Percentiles rank a stretch among this genome's conserved stretches.
Evolutionary conservation across 2,113 vertebrate species (phyloP).

Genomic region (Passer domesticus): DNA sequence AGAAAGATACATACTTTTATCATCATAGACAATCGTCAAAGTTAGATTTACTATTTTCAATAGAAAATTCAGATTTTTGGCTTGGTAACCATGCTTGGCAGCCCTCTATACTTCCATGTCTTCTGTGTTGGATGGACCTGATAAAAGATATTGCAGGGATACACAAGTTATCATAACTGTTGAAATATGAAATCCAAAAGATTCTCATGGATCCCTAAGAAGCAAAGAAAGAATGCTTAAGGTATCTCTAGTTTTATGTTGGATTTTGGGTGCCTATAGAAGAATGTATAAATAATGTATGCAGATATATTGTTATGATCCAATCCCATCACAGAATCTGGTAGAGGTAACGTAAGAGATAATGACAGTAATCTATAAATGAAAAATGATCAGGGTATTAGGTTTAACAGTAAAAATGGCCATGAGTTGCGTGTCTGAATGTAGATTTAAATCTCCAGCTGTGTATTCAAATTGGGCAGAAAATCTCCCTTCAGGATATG

Average conservation of each 20-base stretch:
- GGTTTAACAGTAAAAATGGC: background rate
- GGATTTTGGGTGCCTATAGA: background rate
- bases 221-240: background rate
- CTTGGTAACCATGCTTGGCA: background rate
- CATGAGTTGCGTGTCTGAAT: background rate
- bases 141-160: background rate
- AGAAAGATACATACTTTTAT: background rate
- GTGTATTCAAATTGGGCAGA: background rate
- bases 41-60: background rate
- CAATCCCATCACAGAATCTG: background rate
- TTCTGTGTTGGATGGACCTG: background rate
- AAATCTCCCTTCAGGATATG: background rate
- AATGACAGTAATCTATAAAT: background rate
- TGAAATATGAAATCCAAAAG: background rate
- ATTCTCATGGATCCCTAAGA: background rate
- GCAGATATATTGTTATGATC: background rate
- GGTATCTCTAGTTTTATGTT: background rate
- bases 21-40: background rate
- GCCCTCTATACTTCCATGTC: background rate
- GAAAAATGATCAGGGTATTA: background rate
- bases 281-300: background rate
- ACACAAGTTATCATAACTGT: background rate
- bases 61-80: background rate
- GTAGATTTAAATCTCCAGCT: background rate
- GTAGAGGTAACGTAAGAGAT: background rate